Base-by-base conservation (phyloP, 2,888 invertebrate genomes). In the Agrypnus murinus region DNA sequence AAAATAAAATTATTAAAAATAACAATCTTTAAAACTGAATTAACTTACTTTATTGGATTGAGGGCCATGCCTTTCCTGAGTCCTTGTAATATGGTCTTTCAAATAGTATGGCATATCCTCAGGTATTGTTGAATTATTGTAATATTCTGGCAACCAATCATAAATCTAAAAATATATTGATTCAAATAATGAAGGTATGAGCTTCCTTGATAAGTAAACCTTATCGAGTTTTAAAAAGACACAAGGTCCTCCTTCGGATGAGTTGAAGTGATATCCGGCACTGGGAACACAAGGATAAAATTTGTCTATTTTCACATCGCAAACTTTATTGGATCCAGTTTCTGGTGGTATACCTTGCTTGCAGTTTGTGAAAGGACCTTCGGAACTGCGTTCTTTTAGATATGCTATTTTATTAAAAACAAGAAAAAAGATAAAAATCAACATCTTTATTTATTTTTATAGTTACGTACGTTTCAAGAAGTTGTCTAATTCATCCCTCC, bases 211-310 rank as follows among this genome's bases (percentile, higher is more conserved):
- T n/a, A n/a, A n/a, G n/a, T 7, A 79, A 86, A 97, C 97, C 92
- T 95, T 97, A 86, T 99, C 99, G 79, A 99, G 88, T 86, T 99
- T 99, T 78, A 99, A 90, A 87, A 98, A 93, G 84, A 99, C 94
- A 86, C 99, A 99, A 12, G 99, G 99, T 67, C 93, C 92, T 69
- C 93, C 94, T 77, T 90, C 89, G 45, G 75, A 74, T n/a, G 81
- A 81, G 76, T 92, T 91, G 86, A 93, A 99, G 83, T 97, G 97
- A 87, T 93, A 99, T 80, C 93, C 90, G 77, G 93, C 91, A 34
- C 89, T 89, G 69, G 90, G 87, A 71, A 92, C 91, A 87, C 98
- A 98, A 57, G 92, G 92, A 53, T 89, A 88, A 87, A 95, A 94
- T 66, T 89, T 86, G 59, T 77, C 75, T 74, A 94, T 87, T 53